A percentile compares a stretch with the other conserved stretches of the same genome.
Evolutionary conservation across 2,888 invertebrate genomes (phyloP).

Genomic region (Pantelozetes paolii): DNA sequence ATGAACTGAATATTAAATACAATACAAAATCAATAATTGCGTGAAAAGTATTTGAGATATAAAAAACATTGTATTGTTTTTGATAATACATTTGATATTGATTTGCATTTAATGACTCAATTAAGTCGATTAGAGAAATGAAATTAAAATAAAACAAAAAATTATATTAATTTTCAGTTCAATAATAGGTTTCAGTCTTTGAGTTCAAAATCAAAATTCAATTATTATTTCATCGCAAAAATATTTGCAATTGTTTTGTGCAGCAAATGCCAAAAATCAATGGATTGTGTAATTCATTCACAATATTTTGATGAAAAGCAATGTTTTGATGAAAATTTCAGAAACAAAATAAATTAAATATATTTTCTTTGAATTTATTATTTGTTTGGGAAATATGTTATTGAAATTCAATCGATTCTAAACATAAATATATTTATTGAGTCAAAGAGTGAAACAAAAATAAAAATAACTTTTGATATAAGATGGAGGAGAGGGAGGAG

Average conservation of each 20-base stretch:
- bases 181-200: no score
- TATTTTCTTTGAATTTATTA: no score
- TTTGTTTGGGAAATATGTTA: neutral
- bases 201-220: no score
- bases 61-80: neutral
- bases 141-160: neutral
- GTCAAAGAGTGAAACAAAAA: neutral
- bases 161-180: no score
- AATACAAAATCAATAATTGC: slow-evolving; percentile 8
- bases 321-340: no score
- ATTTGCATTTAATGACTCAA: slow-evolving; percentile 13
- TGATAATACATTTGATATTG: neutral
- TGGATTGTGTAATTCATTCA: no score
- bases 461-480: slow-evolving; percentile 10
- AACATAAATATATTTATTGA: slow-evolving; percentile 5
- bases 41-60: neutral
- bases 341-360: no score
- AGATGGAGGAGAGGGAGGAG: no score
- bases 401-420: neutral
- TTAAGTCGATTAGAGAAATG: neutral
- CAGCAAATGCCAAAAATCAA: no score
- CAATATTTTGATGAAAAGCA: no score
- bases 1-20: neutral
- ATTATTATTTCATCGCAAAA: no score
- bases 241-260: no score